Percentiles rank a stretch among this genome's conserved stretches.
These are phyloP conservation scores for Phaonia tiefii DNA, from an alignment of 2,888 invertebrate genomes.

Conservation along the genomic window DNA sequence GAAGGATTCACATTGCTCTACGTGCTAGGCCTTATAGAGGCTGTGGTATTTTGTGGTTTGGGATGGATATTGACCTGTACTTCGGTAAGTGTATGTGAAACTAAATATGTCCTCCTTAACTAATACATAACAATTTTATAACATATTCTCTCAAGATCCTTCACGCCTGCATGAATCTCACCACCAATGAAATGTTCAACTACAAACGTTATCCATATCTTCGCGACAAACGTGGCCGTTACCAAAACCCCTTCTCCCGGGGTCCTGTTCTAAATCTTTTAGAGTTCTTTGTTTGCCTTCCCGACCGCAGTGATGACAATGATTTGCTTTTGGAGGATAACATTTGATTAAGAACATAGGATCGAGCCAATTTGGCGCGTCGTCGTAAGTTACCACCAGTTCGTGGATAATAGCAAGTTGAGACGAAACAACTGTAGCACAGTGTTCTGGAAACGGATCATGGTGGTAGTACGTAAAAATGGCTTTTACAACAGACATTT, in stretches of 20 bases:
- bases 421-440: too few relatives aligned
- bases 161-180: slow-evolving; percentile 95
- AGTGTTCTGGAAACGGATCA: not conserved
- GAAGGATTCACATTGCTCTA: slow-evolving; percentile 93
- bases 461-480: not conserved
- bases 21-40: slow-evolving; percentile 90
- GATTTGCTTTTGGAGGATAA: slow-evolving; percentile 86
- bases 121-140: slow-evolving; percentile 8
- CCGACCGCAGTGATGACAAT: slow-evolving; percentile 89
- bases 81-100: slow-evolving; percentile 84
- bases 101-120: too few relatives aligned
- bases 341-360: slow-evolving; percentile 80
- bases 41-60: slow-evolving; percentile 91
- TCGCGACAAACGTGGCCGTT: slow-evolving; percentile 92
- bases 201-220: slow-evolving; percentile 94
- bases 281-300: slow-evolving; percentile 94
- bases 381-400: slow-evolving; percentile 72
- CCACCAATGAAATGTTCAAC: slow-evolving; percentile 97
- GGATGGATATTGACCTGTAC: slow-evolving; percentile 94
- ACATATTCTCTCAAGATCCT: slow-evolving; percentile 85
- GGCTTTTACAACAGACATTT: not conserved
- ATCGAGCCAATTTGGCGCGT: slow-evolving; percentile 72
- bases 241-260: slow-evolving; percentile 95
- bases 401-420: slow-evolving; percentile 73
- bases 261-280: slow-evolving; percentile 92